Percentiles rank a stretch among this genome's conserved stretches.
Evolutionary conservation across 2,888 invertebrate genomes (phyloP).

Genomic region (Polymixis lichenea): DNA sequence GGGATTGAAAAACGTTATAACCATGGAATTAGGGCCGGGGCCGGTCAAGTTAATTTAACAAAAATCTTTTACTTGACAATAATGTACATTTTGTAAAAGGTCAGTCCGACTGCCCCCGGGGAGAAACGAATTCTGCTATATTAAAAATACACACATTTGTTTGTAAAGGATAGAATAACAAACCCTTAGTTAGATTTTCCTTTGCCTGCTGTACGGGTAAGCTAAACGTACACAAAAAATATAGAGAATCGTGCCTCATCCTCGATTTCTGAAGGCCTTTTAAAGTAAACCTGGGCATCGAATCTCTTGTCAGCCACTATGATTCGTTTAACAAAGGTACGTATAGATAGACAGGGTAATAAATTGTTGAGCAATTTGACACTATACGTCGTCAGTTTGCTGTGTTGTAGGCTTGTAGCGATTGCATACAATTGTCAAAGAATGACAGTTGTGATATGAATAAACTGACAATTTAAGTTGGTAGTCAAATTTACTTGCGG

Average conservation of each 20-base stretch:
- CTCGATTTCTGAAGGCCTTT: neutral
- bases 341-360: neutral
- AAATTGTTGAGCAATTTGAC: neutral
- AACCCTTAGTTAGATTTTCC: constrained; percentile 24
- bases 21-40: constrained; percentile 9
- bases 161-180: constrained; percentile 47
- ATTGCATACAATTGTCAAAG: neutral
- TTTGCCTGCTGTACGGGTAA: constrained; percentile 18
- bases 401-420: no score
- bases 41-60: constrained; percentile 22
- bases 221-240: neutral
- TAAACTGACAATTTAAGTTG: neutral
- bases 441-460: neutral
- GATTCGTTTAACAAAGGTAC: neutral
- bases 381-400: neutral
- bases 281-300: neutral
- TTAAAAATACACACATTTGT: constrained; percentile 43
- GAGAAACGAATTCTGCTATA: constrained; percentile 24
- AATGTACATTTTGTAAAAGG: constrained; percentile 26
- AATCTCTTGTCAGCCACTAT: neutral
- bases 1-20: constrained; percentile 5
- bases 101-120: constrained; percentile 29
- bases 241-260: neutral
- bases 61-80: constrained; percentile 12
- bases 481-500: neutral